Base-by-base conservation (phyloP, 2,797 vertebrate genomes). In the Pangasius larnaudii region DNA sequence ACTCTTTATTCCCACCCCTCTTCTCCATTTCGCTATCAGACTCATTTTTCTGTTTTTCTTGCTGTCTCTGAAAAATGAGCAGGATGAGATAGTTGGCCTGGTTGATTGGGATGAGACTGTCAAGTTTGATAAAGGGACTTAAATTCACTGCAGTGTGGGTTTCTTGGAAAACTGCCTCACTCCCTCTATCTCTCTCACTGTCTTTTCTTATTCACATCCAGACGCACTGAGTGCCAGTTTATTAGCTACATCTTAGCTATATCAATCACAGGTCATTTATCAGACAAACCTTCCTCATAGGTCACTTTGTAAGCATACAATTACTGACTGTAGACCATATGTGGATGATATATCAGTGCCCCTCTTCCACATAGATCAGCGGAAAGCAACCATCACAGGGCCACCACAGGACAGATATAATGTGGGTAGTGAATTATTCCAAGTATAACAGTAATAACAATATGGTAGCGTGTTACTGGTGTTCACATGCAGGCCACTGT, bases 1-100 rank as follows among this genome's bases (percentile, higher is more conserved):
- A 69, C 53, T 56, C 22, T 11, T 77, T 77, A n/a, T 69, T 61
- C 46, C 51, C 24, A 30, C 18, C 78, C 24, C 22, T 53, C 42
- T 0, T 67, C 85, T 78, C 33, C 1, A 56, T 86, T 86, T 67
- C 22, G 6, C 46, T 33, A 33, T 49, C 27, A 2, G 4, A 53
- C 42, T 86, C 59, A 9, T 86, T 61, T 71, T 80, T 67, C 27
- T 53, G 61, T 63, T 58, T 81, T 58, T 59, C 18, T 77, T 36
- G 39, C 33, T 85, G 22, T 8, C n/a, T 63, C 82, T 86, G 85
- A 88, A 89, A 89, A 82, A n/a, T 53, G 65, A 87, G 85, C 75
- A 77, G 49, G 82, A 81, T 81, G 61, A 72, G 33, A 77, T 22
- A 59, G 56, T 82, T 59, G 49, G 67, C 39, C 71, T 58, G 69